Conservation (phyloP, 2,113 vertebrate species). For the Halcyon malimbica region DNA sequence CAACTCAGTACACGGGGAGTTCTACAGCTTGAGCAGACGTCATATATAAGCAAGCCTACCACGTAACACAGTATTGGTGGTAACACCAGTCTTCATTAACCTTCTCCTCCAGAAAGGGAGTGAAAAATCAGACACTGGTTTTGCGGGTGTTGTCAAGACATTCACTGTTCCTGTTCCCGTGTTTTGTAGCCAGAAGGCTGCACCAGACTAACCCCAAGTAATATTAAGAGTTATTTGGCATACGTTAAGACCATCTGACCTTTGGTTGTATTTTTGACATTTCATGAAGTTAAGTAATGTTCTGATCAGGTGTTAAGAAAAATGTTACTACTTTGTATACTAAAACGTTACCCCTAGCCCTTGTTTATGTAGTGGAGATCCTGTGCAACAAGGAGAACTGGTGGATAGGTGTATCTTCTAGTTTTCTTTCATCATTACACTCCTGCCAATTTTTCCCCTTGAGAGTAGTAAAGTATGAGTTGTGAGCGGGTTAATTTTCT, state of each 20-base stretch:
- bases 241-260: neutral
- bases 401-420: neutral
- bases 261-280: neutral
- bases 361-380: neutral
- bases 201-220: neutral
- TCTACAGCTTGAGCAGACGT: neutral
- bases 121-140: neutral
- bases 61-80: fast-evolving
- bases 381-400: neutral
- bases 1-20: neutral
- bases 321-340: neutral
- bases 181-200: neutral
- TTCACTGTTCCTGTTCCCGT: neutral
- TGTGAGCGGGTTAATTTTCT: neutral
- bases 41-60: neutral
- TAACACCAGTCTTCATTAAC: neutral
- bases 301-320: neutral
- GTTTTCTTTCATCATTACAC: neutral
- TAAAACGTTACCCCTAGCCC: neutral
- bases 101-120: fast-evolving
- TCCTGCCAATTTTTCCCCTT: neutral
- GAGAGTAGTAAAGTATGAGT: neutral
- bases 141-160: neutral
- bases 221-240: neutral
- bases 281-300: neutral